phyloP scores from a whole-genome alignment of 2,113 vertebrate genomes.

The Actenoides hombroni region DNA sequence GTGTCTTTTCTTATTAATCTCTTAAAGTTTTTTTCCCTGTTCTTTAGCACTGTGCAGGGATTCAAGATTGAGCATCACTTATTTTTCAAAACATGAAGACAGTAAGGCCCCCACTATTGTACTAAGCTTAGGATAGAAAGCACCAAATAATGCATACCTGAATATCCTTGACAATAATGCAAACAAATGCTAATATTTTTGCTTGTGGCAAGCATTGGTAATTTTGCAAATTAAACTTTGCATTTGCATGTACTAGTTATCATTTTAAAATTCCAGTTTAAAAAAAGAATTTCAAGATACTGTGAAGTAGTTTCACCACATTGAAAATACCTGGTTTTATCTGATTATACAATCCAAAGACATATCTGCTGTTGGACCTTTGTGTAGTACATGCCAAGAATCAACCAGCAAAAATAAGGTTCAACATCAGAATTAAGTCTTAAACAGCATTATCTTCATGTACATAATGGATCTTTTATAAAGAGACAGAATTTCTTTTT shows the following conservation, averaged over 20 bases:
- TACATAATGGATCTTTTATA: constrained; percentile 45
- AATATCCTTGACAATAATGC: constrained; percentile 30
- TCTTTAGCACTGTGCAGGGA: not conserved
- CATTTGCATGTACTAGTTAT: constrained; percentile 7
- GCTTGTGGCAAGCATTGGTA: not conserved
- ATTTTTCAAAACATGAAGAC: not conserved
- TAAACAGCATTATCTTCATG: constrained; percentile 24
- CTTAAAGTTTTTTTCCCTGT: not conserved
- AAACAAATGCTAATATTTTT: constrained; percentile 60
- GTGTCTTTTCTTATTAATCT: not conserved
- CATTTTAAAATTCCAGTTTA: constrained; percentile 44
- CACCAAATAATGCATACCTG: not conserved
- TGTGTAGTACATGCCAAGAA: constrained; percentile 28
- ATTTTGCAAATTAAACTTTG: constrained; percentile 64
- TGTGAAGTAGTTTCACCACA: constrained; percentile 16
- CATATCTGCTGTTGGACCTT: constrained; percentile 2
- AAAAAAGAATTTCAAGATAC: constrained; percentile 29
- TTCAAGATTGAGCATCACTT: not conserved
- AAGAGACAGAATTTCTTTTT: constrained; percentile 46
- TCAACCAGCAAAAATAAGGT: constrained; percentile 16
- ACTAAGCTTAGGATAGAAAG: not conserved
- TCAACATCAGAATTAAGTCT: not conserved
- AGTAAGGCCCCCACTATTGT: not conserved
- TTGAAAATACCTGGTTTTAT: not conserved
- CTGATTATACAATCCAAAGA: not conserved